These are phyloP conservation scores for Conus ventricosus DNA, from an alignment of 1,140 invertebrate genomes.

Conservation along the genomic window DNA sequence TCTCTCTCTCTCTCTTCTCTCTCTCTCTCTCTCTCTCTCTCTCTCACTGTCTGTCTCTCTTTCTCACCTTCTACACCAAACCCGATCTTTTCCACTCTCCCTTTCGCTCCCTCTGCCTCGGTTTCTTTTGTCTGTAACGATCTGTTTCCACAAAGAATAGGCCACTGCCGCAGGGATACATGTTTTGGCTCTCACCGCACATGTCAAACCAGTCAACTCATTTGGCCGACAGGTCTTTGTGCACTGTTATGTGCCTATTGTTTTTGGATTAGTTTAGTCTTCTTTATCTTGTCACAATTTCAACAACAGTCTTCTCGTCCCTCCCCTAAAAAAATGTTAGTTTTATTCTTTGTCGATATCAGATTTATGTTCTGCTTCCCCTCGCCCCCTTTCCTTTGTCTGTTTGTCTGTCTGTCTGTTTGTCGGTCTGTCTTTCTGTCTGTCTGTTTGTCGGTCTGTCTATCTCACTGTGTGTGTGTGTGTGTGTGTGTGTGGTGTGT, in stretches of 20 bases:
- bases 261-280: not conserved
- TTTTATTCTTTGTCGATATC: not conserved
- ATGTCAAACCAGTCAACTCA: too few relatives aligned
- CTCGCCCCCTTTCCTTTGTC: not conserved
- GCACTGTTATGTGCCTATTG: not conserved
- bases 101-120: not conserved
- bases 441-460: not conserved
- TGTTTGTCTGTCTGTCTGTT: not conserved
- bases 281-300: not conserved
- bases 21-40: not conserved
- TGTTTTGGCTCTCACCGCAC: too few relatives aligned
- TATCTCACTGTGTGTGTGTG: not conserved
- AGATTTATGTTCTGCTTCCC: not conserved
- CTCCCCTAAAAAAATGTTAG: not conserved
- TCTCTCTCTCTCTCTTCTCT: not conserved
- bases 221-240: not conserved
- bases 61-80: not conserved
- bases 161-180: too few relatives aligned
- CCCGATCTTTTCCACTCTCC: not conserved
- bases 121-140: not conserved
- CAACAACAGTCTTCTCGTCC: not conserved
- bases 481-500: not conserved
- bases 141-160: too few relatives aligned
- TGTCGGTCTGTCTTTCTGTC: not conserved
- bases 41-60: not conserved